Percentiles rank a stretch among this genome's conserved stretches.
These are phyloP conservation scores for Drosophila anceps DNA, from an alignment of 2,888 invertebrate genomes.

Conservation along the genomic window DNA sequence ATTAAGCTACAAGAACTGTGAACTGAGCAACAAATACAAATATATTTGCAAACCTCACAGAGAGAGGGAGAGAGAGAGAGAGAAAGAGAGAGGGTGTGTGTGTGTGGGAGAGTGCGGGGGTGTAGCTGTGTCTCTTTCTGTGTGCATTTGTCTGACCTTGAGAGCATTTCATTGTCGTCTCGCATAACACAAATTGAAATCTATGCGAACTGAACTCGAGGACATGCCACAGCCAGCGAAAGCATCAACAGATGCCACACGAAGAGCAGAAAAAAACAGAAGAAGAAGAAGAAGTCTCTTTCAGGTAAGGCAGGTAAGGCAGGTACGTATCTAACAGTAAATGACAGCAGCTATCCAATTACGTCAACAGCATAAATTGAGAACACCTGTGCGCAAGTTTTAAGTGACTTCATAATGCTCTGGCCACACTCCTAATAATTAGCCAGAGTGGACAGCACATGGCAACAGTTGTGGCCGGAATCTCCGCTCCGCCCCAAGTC, in stretches of 20 bases:
- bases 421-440: slow-evolving; percentile 43
- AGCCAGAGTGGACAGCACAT: slow-evolving; percentile 39
- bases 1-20: not conserved
- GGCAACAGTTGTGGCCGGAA: slow-evolving; percentile 28
- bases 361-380: slow-evolving; percentile 65
- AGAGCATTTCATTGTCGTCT: slow-evolving; percentile 24
- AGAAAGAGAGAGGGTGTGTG: not conserved
- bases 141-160: slow-evolving; percentile 31
- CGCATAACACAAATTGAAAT: slow-evolving; percentile 26
- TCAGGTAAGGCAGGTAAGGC: slow-evolving; percentile 40
- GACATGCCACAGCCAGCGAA: slow-evolving; percentile 10
- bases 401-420: slow-evolving; percentile 65
- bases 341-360: slow-evolving; percentile 57
- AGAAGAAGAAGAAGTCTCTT: slow-evolving; percentile 10
- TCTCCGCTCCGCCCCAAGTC: not conserved
- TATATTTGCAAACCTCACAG: not conserved
- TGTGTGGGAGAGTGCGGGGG: not conserved
- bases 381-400: slow-evolving; percentile 69
- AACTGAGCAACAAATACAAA: not conserved
- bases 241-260: slow-evolving; percentile 53
- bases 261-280: not conserved
- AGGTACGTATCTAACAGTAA: slow-evolving; percentile 42
- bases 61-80: not conserved
- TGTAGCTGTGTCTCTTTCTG: not conserved
- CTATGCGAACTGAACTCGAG: slow-evolving; percentile 46